Conservation (phyloP, 1,140 invertebrate species). For the Dreissena polymorpha region DNA sequence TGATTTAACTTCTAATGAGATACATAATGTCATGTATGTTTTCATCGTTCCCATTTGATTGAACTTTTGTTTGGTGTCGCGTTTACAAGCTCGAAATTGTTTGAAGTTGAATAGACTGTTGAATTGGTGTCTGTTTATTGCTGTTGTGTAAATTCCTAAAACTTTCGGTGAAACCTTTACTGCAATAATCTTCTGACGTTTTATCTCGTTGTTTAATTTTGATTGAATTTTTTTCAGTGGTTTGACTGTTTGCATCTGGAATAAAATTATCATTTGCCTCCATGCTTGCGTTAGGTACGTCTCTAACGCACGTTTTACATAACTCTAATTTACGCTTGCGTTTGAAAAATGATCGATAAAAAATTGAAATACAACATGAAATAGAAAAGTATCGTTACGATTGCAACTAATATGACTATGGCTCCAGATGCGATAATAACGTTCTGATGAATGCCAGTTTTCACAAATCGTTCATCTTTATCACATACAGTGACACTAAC, state of each 20-base stretch:
- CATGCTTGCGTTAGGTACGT: too few species aligned
- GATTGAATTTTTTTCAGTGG: background rate
- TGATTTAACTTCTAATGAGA: too few species aligned
- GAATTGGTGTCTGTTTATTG: too few species aligned
- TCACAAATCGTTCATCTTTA: constrained; percentile 9
- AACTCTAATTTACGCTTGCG: background rate
- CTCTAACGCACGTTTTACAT: background rate
- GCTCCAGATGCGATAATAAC: background rate
- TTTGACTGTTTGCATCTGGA: background rate
- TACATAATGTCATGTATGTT: too few species aligned
- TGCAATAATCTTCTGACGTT: too few species aligned
- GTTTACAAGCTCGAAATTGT: too few species aligned
- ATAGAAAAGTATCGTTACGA: background rate
- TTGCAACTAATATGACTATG: background rate
- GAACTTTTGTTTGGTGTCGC: too few species aligned
- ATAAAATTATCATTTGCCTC: background rate
- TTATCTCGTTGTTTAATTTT: background rate
- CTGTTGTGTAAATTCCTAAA: too few species aligned
- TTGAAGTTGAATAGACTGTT: too few species aligned
- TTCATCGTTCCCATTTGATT: too few species aligned
- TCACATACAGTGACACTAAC: constrained; percentile 21
- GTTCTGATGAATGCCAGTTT: background rate
- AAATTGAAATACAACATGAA: background rate
- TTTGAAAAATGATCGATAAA: background rate
- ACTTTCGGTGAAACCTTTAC: too few species aligned